phyloP scores from a whole-genome alignment of 2,888 invertebrate species.

The Oscheius onirici region DNA sequence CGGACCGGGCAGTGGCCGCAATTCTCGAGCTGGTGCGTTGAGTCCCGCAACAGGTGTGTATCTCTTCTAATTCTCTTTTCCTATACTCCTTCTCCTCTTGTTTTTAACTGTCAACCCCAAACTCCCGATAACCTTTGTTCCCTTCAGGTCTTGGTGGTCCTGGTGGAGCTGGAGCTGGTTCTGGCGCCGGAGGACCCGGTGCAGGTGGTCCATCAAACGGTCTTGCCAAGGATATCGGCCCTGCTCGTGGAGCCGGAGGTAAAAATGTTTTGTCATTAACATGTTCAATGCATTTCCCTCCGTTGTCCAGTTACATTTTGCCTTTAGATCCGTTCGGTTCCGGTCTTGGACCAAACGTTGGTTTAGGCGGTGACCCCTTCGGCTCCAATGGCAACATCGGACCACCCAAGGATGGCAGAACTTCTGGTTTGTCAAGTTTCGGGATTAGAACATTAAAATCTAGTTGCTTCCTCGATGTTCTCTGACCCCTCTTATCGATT shows the following conservation, averaged over 20 bases:
- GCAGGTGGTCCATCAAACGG: conserved; percentile 15
- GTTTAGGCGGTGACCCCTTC: conserved; percentile 27
- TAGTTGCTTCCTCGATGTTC: conserved; percentile 37
- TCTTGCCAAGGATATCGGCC: conserved; percentile 33
- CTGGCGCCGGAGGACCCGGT: conserved; percentile 17
- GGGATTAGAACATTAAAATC: background rate
- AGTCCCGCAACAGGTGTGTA: conserved; percentile 31
- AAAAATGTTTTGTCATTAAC: conserved; percentile 32
- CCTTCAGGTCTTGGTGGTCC: conserved; percentile 39
- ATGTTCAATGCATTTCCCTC: conserved; percentile 9
- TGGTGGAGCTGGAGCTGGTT: conserved; percentile 32
- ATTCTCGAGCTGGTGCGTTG: conserved; percentile 47
- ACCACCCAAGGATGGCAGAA: conserved; percentile 22
- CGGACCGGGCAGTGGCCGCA: conserved; percentile 55
- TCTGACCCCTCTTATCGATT: conserved; percentile 60
- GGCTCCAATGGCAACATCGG: conserved; percentile 31
- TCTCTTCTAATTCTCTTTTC: background rate
- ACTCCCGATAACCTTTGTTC: conserved; percentile 21
- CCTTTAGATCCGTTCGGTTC: conserved; percentile 23
- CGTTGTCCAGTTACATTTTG: conserved; percentile 6
- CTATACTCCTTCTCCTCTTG: background rate
- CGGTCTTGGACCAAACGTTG: conserved; percentile 18
- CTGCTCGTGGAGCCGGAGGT: conserved; percentile 42
- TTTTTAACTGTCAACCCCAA: background rate
- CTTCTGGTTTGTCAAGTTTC: conserved; percentile 1